phyloP scores from a whole-genome alignment of 2,888 invertebrate genomes.

The Drosophila putrida region DNA sequence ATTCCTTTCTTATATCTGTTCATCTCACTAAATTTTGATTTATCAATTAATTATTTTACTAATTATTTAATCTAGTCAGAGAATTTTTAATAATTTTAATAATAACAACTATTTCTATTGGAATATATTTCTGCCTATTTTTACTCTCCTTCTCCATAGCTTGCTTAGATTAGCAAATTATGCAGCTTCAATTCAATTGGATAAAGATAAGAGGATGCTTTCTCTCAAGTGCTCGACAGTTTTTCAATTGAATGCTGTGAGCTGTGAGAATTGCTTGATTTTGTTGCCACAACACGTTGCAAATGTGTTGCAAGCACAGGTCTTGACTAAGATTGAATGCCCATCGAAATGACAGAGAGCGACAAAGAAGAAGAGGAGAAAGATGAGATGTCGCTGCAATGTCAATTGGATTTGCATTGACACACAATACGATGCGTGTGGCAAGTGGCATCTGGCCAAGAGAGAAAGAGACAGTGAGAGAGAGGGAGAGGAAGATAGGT shows the following conservation, averaged over 20 bases:
- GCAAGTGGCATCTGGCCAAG: conserved; percentile 11
- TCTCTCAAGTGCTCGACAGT: conserved; percentile 34
- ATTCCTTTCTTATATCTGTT: too few relatives aligned
- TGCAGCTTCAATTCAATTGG: conserved; percentile 19
- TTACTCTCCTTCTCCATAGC: not conserved
- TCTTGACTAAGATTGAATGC: conserved; percentile 57
- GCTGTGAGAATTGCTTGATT: conserved; percentile 33
- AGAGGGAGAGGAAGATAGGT: not conserved
- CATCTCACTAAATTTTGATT: too few relatives aligned
- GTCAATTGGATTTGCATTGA: conserved; percentile 66
- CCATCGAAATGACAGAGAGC: conserved; percentile 26
- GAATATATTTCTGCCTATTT: not conserved
- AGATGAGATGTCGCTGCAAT: conserved; percentile 36
- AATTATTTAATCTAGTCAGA: too few relatives aligned
- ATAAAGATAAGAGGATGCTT: conserved; percentile 22
- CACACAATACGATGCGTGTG: conserved; percentile 5
- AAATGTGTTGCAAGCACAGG: conserved; percentile 20
- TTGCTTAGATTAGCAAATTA: conserved; percentile 28
- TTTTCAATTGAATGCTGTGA: conserved; percentile 44
- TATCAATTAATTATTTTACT: too few relatives aligned
- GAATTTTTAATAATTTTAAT: too few relatives aligned
- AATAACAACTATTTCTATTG: not conserved
- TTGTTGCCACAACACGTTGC: conserved; percentile 29
- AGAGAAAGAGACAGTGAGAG: not conserved
- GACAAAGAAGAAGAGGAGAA: not conserved